Percentiles rank a stretch among this genome's conserved stretches.
phyloP scores from a whole-genome alignment of 2,113 vertebrate genomes.

The Pogonocichla stellata region DNA sequence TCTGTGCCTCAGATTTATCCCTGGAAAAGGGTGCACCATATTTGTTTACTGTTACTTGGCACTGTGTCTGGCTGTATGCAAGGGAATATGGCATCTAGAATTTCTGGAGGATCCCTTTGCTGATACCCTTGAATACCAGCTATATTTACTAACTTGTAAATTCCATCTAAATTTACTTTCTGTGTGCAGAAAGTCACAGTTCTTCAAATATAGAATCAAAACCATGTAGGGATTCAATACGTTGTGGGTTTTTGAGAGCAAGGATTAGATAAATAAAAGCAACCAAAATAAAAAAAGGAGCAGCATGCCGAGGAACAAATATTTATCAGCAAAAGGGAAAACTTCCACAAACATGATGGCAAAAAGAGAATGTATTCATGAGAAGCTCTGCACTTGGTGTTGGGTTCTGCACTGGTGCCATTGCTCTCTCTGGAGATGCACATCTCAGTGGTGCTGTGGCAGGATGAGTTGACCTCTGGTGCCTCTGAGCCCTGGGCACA shows the following conservation, averaged over 20 bases:
- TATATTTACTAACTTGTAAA: background rate
- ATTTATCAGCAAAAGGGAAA: background rate
- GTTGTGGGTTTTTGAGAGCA: background rate
- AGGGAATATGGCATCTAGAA: background rate
- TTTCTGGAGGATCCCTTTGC: background rate
- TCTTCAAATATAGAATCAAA: background rate
- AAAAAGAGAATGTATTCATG: background rate
- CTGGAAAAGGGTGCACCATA: accelerated
- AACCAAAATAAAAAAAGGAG: background rate
- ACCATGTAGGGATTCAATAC: background rate
- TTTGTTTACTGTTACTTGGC: background rate
- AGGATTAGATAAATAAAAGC: background rate
- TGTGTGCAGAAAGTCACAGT: background rate
- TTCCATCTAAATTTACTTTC: background rate
- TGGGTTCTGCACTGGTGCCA: background rate
- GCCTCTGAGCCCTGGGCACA: background rate
- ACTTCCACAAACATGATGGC: background rate
- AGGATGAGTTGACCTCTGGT: background rate
- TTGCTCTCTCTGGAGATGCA: background rate
- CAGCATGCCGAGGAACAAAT: background rate
- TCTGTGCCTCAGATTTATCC: background rate
- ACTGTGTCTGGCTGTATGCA: background rate
- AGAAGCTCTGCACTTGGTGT: background rate
- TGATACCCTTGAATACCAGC: background rate
- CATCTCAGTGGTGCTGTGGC: background rate